Conservation (phyloP, 2,888 invertebrate species). For the Disparrhopalites patrizii region DNA sequence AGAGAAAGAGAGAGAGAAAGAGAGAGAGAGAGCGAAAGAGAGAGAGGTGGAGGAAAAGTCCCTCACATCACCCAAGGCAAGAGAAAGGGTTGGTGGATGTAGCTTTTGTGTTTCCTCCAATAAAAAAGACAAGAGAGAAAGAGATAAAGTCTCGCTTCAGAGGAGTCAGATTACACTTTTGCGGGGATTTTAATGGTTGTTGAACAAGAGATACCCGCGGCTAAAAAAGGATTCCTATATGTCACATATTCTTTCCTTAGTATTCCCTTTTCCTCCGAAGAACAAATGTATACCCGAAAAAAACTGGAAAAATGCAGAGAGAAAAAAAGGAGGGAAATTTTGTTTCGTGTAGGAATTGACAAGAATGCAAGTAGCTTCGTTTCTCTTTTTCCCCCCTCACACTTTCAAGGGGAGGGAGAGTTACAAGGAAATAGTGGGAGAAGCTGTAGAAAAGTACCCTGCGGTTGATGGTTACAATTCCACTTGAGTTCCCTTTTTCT, state of each 20-base stretch:
- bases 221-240: not conserved
- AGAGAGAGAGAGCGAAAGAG: too few species aligned
- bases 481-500: slow-evolving; percentile 38
- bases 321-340: not conserved
- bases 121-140: not conserved
- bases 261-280: not conserved
- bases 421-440: too few species aligned
- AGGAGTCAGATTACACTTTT: slow-evolving; percentile 8
- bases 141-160: too few species aligned
- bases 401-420: slow-evolving; percentile 9
- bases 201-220: slow-evolving; percentile 2
- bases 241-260: not conserved
- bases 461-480: slow-evolving; percentile 35
- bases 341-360: slow-evolving; percentile 8
- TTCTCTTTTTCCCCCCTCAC: slow-evolving; percentile 16
- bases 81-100: too few species aligned
- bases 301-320: not conserved
- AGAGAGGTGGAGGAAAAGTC: not conserved
- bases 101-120: too few species aligned
- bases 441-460: slow-evolving; percentile 34
- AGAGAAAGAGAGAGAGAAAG: not conserved
- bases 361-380: slow-evolving; percentile 33
- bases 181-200: slow-evolving; percentile 11
- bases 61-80: too few species aligned
- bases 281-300: not conserved